Percentiles rank a stretch among this genome's conserved stretches.
These are phyloP conservation scores for Diadema setosum DNA, from an alignment of 35 echinoderm and acorn worm species.

Conservation along the genomic window DNA sequence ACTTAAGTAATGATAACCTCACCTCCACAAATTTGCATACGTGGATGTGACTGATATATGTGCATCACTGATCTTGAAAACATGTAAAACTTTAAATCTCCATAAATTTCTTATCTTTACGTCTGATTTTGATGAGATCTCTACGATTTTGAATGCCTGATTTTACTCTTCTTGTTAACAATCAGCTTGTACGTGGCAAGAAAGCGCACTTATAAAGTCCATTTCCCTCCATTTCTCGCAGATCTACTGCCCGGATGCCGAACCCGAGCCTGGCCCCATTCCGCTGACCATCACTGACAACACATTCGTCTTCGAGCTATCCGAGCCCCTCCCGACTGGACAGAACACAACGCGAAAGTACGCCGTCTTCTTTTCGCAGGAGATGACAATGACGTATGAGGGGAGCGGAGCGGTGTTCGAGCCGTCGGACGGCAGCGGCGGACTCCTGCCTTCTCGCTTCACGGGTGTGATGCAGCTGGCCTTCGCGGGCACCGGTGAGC, in stretches of 20 bases:
- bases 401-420: constrained; percentile 11
- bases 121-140: too few species aligned
- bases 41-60: too few species aligned
- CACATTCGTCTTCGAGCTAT: constrained; percentile 73
- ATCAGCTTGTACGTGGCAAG: too few species aligned
- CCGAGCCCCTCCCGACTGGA: constrained; percentile 19
- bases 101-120: too few species aligned
- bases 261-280: neutral
- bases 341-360: constrained; percentile 67
- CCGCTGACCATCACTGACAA: neutral
- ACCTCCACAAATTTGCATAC: too few species aligned
- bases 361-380: constrained; percentile 69
- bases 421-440: neutral
- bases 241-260: neutral
- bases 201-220: too few species aligned
- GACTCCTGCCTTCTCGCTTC: neutral
- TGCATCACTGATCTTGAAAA: too few species aligned
- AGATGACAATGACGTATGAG: constrained; percentile 52
- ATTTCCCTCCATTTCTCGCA: neutral
- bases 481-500: constrained; percentile 47
- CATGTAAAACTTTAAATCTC: neutral
- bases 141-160: too few species aligned
- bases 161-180: too few species aligned
- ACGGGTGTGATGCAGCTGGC: constrained; percentile 84
- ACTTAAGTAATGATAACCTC: too few species aligned